A percentile compares a stretch with the other conserved stretches of the same genome.
Conservation (phyloP, 2,797 vertebrate genomes). For the Perodicticus potto region DNA sequence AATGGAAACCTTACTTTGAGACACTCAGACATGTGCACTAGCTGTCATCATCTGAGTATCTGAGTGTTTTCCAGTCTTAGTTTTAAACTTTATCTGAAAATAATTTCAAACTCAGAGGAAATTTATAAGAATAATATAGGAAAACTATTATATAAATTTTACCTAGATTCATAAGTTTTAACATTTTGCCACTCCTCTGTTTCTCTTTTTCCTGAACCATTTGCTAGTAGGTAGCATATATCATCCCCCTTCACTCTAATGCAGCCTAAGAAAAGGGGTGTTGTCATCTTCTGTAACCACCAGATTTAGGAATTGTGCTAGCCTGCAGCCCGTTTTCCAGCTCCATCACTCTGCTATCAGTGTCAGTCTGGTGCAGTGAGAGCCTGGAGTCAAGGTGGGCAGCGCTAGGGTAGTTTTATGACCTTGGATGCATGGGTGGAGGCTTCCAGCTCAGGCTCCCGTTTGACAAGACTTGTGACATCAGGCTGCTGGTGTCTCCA, state of each 20-base stretch:
- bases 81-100: constrained; percentile 58
- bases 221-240: not conserved
- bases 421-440: not conserved
- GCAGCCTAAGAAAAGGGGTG: not conserved
- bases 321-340: not conserved
- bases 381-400: not conserved
- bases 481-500: not conserved
- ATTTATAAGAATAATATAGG: not conserved
- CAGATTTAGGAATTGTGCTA: not conserved
- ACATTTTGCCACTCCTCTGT: not conserved
- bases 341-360: not conserved
- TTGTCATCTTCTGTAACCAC: not conserved
- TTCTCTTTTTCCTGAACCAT: not conserved
- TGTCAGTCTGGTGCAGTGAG: not conserved
- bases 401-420: not conserved
- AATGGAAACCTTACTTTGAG: not conserved
- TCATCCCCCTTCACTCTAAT: not conserved
- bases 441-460: not conserved
- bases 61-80: not conserved
- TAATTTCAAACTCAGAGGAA: constrained; percentile 54
- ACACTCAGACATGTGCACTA: not conserved
- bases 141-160: not conserved
- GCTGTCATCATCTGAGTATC: not conserved
- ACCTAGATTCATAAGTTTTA: not conserved
- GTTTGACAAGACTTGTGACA: not conserved